Evolutionary conservation across 2,113 vertebrate genomes (phyloP).

Genomic region (Paradoxurus hermaphroditus): DNA sequence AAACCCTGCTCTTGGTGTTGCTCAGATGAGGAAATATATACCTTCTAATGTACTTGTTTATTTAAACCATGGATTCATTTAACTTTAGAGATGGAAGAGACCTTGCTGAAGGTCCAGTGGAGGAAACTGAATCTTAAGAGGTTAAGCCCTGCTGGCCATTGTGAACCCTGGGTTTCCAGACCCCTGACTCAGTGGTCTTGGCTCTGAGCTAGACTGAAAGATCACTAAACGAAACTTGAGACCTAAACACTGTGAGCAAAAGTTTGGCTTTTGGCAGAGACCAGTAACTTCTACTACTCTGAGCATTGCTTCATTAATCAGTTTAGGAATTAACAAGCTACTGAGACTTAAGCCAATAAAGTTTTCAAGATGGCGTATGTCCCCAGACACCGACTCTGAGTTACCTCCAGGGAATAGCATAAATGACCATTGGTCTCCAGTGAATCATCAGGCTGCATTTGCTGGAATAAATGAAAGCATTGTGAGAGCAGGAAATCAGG

Average conservation of each 20-base stretch:
- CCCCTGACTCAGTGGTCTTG: not conserved
- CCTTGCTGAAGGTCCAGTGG: not conserved
- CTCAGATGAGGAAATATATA: not conserved
- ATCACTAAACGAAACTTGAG: not conserved
- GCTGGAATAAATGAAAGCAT: slow-evolving; percentile 66
- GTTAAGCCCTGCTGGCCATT: not conserved
- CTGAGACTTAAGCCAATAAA: not conserved
- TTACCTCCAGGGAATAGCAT: slow-evolving; percentile 5
- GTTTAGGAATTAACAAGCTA: slow-evolving; percentile 23
- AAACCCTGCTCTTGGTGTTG: not conserved
- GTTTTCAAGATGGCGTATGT: not conserved
- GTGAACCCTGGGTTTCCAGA: not conserved
- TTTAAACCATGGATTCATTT: not conserved
- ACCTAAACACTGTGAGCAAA: not conserved
- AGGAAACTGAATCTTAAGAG: not conserved
- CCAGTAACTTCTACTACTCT: not conserved
- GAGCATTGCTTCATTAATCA: slow-evolving; percentile 6
- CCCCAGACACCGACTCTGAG: not conserved
- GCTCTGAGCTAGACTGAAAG: not conserved
- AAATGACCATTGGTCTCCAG: not conserved
- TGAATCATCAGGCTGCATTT: slow-evolving; percentile 34
- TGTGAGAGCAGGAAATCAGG: slow-evolving; percentile 70
- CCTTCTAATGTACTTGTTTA: not conserved
- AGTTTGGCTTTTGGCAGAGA: not conserved
- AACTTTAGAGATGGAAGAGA: not conserved